Conservation (phyloP, 2,113 vertebrate species). For the Tupaia chinensis region DNA sequence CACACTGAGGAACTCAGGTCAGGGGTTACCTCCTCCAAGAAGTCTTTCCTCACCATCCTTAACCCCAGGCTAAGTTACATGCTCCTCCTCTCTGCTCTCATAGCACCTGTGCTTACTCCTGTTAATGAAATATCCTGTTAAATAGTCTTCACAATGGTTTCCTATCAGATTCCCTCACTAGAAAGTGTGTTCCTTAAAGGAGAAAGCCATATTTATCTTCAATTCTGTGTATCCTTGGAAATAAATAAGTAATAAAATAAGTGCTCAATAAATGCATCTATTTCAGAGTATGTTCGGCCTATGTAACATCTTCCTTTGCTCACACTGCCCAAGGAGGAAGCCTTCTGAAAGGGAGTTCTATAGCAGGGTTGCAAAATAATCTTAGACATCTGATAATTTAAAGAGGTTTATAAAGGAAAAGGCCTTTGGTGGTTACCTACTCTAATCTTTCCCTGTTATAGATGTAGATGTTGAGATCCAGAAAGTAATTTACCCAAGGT, state of each 20-base stretch:
- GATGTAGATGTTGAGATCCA: background rate
- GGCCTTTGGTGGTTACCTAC: background rate
- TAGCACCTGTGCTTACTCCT: background rate
- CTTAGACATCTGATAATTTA: background rate
- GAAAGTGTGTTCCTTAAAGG: background rate
- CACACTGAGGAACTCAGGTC: background rate
- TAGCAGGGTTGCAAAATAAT: background rate
- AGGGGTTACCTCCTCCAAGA: background rate
- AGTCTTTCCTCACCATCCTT: background rate
- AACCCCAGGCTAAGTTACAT: background rate
- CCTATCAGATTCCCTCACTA: background rate
- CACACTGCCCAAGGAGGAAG: background rate
- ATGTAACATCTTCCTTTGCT: background rate
- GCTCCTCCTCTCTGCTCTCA: background rate
- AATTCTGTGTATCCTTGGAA: background rate
- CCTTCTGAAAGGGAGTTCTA: constrained; percentile 23
- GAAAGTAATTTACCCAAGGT: background rate
- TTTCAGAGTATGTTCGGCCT: background rate
- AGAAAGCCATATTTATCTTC: background rate
- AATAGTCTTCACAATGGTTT: background rate
- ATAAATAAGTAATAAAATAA: background rate
- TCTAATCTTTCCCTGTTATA: background rate
- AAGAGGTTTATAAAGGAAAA: background rate
- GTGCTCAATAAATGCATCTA: background rate
- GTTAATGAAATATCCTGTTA: constrained; percentile 10